These are phyloP conservation scores for Euglossa dilemma DNA, from an alignment of 1,140 invertebrate species.

Conservation along the genomic window DNA sequence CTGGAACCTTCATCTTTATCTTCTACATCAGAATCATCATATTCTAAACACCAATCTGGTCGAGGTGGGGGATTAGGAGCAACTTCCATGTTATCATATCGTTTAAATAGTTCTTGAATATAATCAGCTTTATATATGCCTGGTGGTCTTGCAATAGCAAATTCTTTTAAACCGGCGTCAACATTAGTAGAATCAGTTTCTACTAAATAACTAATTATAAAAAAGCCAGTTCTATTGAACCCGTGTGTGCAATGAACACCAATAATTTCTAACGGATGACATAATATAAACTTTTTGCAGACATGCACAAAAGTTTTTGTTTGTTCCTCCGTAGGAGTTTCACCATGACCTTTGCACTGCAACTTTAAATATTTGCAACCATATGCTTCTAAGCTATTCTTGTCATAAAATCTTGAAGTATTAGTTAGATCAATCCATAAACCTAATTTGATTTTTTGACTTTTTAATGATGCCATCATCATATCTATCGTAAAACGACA, in stretches of 20 bases:
- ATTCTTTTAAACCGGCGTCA: constrained; percentile 90
- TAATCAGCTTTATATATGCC: constrained; percentile 92
- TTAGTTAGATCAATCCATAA: constrained; percentile 99
- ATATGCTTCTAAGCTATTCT: constrained; percentile 87
- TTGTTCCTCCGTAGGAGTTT: constrained; percentile 90
- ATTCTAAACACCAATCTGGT: constrained; percentile 91
- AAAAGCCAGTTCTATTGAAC: constrained; percentile 98
- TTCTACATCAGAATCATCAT: constrained; percentile 79
- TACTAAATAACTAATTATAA: constrained; percentile 95
- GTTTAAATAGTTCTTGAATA: constrained; percentile 87
- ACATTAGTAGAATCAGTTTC: constrained; percentile 90
- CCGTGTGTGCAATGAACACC: constrained; percentile 99
- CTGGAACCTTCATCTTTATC: constrained; percentile 70
- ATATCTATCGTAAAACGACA: constrained; percentile 92
- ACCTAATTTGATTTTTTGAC: constrained; percentile 92
- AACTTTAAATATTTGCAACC: constrained; percentile 93
- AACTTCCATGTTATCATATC: constrained; percentile 91
- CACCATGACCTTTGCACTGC: constrained; percentile 92
- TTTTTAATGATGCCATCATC: constrained; percentile 89
- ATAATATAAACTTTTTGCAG: constrained; percentile 90
- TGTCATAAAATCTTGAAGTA: constrained; percentile 96
- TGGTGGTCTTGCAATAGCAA: constrained; percentile 87
- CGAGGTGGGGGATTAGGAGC: constrained; percentile 87
- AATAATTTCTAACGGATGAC: constrained; percentile 91
- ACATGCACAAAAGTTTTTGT: constrained; percentile 90